phyloP scores from a whole-genome alignment of 2,888 invertebrate genomes.

The Linnaemya tessellans region DNA sequence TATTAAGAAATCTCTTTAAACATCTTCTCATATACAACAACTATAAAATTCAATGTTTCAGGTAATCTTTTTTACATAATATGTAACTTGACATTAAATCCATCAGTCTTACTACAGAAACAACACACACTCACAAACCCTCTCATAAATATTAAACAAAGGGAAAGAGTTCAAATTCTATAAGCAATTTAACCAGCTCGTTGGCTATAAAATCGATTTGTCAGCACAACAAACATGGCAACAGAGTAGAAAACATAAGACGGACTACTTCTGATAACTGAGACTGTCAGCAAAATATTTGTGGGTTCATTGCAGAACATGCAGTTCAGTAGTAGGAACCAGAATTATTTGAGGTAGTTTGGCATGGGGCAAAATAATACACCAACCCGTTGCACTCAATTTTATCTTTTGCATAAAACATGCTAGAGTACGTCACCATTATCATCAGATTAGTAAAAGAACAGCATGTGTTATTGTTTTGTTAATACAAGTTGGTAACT shows the following conservation, averaged over 20 bases:
- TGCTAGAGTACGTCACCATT: background rate
- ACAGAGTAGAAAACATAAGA: conserved; percentile 14
- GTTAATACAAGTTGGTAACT: background rate
- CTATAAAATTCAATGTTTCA: background rate
- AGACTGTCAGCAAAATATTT: conserved; percentile 10
- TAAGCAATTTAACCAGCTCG: background rate
- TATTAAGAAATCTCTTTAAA: background rate
- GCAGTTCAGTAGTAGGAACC: background rate
- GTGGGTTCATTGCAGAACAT: background rate
- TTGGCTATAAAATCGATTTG: background rate
- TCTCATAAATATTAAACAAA: background rate
- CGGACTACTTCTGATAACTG: background rate
- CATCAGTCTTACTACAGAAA: background rate
- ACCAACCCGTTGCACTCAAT: background rate
- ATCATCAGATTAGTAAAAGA: conserved; percentile 10
- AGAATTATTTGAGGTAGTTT: background rate
- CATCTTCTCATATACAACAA: background rate
- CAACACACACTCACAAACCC: background rate
- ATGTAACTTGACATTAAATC: conserved; percentile 27
- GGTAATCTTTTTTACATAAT: conserved; percentile 10
- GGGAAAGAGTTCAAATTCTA: conserved; percentile 7
- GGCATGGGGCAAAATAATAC: background rate
- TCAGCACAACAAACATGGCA: conserved; percentile 1
- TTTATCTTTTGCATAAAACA: conserved; percentile 13
- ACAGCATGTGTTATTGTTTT: conserved; percentile 12